Percentiles rank a stretch among this genome's conserved stretches.
Evolutionary conservation across 2,797 vertebrate species (phyloP).

Genomic region (Myotis pilosus): DNA sequence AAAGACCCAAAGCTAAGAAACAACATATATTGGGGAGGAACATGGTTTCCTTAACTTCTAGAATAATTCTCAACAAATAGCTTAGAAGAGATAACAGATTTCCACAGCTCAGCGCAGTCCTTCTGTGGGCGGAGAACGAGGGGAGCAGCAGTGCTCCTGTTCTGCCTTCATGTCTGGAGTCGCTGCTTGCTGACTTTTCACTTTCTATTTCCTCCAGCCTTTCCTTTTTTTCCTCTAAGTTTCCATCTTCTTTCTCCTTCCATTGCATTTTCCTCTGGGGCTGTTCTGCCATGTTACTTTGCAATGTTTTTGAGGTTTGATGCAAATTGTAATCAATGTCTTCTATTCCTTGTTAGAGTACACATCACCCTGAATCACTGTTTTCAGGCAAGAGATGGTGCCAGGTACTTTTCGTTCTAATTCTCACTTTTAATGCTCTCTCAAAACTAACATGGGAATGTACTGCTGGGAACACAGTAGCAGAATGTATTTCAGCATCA

Average conservation of each 20-base stretch:
- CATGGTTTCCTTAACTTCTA: constrained; percentile 5
- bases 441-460: constrained; percentile 1
- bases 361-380: background rate
- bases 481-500: background rate
- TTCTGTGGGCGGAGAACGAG: background rate
- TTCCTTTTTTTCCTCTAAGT: background rate
- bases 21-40: background rate
- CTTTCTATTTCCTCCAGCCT: background rate
- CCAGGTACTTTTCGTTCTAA: background rate
- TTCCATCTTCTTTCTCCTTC: background rate
- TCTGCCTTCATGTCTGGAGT: background rate
- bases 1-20: background rate
- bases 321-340: background rate
- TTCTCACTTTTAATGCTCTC: background rate
- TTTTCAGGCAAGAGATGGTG: background rate
- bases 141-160: background rate
- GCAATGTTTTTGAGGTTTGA: background rate
- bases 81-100: background rate
- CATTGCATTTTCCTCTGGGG: background rate
- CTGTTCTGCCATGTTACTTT: background rate
- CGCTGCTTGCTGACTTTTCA: background rate
- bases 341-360: background rate
- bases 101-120: background rate
- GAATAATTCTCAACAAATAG: constrained; percentile 37
- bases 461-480: background rate